These are phyloP conservation scores for Pollenia griseotomentosa DNA, from an alignment of 2,888 invertebrate genomes.

Conservation along the genomic window DNA sequence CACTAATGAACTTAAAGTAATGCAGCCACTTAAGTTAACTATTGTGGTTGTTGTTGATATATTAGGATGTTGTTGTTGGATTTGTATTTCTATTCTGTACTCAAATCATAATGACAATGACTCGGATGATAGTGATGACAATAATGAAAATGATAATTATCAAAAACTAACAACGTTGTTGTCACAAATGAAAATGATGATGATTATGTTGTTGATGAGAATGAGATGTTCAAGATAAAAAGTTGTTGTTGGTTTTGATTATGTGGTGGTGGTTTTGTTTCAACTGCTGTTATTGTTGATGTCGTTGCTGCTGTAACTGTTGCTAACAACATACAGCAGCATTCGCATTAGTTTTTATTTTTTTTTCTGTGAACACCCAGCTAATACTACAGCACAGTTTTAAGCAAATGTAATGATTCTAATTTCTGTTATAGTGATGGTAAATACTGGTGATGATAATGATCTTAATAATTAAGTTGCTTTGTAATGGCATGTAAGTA, in stretches of 20 bases:
- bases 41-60: neutral
- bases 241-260: slow-evolving; percentile 10
- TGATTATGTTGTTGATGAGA: neutral
- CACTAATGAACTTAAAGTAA: slow-evolving; percentile 24
- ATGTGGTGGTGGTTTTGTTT: slow-evolving; percentile 22
- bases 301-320: slow-evolving; percentile 3
- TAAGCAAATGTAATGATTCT: slow-evolving; percentile 22
- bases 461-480: slow-evolving; percentile 39
- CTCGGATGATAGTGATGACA: neutral
- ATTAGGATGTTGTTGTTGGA: neutral
- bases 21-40: slow-evolving; percentile 33
- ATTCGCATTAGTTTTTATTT: neutral
- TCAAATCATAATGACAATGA: neutral
- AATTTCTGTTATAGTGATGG: neutral
- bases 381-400: slow-evolving; percentile 1
- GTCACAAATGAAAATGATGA: slow-evolving; percentile 19
- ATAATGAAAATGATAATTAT: slow-evolving; percentile 10
- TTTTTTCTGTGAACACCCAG: neutral
- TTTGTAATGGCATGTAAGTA: slow-evolving; percentile 25
- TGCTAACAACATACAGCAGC: slow-evolving; percentile 26
- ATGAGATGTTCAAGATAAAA: neutral
- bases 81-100: neutral
- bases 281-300: neutral
- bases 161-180: slow-evolving; percentile 3
- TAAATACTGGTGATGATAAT: slow-evolving; percentile 14